Conservation (phyloP, 1,140 invertebrate species). For the Popillia japonica region DNA sequence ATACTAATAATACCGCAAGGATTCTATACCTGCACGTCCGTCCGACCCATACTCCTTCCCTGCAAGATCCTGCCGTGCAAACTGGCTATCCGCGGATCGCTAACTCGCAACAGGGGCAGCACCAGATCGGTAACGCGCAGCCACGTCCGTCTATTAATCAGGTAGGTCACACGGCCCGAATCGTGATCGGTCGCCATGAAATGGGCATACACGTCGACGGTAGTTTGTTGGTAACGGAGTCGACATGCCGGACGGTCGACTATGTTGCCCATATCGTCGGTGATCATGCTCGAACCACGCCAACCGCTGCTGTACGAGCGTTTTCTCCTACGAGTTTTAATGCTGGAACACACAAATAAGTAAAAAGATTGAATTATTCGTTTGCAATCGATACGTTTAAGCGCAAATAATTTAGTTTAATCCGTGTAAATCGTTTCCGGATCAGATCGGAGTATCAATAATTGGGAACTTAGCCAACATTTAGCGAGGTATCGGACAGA, state of each 20-base stretch:
- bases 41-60: constrained; percentile 86
- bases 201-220: constrained; percentile 87
- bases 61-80: constrained; percentile 83
- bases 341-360: constrained; percentile 42
- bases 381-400: too few species aligned
- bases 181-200: constrained; percentile 92
- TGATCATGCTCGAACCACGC: constrained; percentile 62
- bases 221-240: constrained; percentile 88
- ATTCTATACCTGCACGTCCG: constrained; percentile 85
- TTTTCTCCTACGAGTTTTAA: constrained; percentile 65
- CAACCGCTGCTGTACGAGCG: constrained; percentile 67
- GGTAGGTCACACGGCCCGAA: constrained; percentile 88
- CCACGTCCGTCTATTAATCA: constrained; percentile 87
- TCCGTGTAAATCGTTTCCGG: too few species aligned
- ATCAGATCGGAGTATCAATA: too few species aligned
- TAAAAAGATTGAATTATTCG: too few species aligned
- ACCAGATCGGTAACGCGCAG: constrained; percentile 92
- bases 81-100: constrained; percentile 87
- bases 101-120: constrained; percentile 79
- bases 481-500: too few species aligned
- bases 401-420: too few species aligned
- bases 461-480: too few species aligned
- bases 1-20: not conserved
- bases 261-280: constrained; percentile 65
- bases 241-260: constrained; percentile 74